phyloP scores from a whole-genome alignment of 1,140 invertebrate species.

The Dreissena rostriformis region DNA sequence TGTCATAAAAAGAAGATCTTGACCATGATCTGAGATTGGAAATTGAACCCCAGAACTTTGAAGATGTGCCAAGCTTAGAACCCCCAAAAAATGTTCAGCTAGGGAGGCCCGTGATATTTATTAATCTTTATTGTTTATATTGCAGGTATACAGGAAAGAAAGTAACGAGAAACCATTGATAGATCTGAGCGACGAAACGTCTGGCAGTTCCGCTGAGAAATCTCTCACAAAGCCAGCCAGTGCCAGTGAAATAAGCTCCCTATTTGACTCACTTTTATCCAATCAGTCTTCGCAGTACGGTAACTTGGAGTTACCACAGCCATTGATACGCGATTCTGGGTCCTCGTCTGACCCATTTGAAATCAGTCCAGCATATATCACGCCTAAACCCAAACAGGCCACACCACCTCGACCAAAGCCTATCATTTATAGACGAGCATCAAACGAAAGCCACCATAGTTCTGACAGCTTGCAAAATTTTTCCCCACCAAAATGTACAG shows the following conservation, averaged over 20 bases:
- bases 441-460: conserved; percentile 55
- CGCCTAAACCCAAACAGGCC: conserved; percentile 22
- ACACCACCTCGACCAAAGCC: conserved; percentile 48
- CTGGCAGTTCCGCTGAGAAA: conserved; percentile 8
- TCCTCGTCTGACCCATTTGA: conserved; percentile 73
- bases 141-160: conserved; percentile 17
- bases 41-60: too few relatives aligned
- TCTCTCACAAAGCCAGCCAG: conserved; percentile 21
- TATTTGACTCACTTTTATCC: conserved; percentile 74
- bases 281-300: conserved; percentile 59
- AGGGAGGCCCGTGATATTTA: conserved; percentile 1
- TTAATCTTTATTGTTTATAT: not conserved
- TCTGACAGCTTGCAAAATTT: conserved; percentile 45
- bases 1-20: too few relatives aligned
- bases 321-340: conserved; percentile 61
- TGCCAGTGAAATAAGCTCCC: conserved; percentile 62
- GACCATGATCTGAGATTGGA: too few relatives aligned
- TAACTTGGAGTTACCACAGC: conserved; percentile 69
- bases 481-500: conserved; percentile 53
- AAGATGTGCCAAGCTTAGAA: too few relatives aligned
- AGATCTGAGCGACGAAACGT: conserved; percentile 77
- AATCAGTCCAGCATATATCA: conserved; percentile 51
- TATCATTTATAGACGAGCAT: conserved; percentile 59
- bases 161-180: conserved; percentile 77
- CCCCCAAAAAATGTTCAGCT: too few relatives aligned